These are phyloP conservation scores for Scolopax bukidnonensis DNA, from an alignment of 2,797 vertebrate genomes.

Conservation along the genomic window DNA sequence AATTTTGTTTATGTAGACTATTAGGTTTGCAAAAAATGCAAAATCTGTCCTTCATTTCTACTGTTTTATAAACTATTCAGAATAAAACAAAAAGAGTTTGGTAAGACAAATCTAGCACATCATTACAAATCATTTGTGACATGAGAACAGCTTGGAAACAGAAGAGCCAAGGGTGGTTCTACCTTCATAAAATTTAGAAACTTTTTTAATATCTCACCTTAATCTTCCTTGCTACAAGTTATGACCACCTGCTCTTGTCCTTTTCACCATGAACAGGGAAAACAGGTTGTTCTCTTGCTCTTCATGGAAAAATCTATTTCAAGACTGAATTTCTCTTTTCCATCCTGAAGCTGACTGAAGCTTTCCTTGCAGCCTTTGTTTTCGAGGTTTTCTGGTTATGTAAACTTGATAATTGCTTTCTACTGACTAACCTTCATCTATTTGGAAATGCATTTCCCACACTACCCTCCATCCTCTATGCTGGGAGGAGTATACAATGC, in stretches of 20 bases:
- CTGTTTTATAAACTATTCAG: background rate
- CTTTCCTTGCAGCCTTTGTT: background rate
- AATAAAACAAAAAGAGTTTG: background rate
- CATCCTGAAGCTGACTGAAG: background rate
- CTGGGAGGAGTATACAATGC: background rate
- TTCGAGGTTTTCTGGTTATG: background rate
- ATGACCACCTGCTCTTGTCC: background rate
- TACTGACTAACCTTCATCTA: background rate
- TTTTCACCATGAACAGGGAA: background rate
- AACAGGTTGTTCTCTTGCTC: background rate
- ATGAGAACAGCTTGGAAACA: background rate
- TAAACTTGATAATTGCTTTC: background rate
- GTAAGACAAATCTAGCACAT: background rate
- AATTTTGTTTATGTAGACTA: background rate
- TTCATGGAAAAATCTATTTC: background rate
- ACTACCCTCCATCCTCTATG: background rate
- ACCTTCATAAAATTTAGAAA: background rate
- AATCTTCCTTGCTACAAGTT: background rate
- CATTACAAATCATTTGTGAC: background rate
- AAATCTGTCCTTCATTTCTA: background rate
- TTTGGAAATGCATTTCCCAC: background rate
- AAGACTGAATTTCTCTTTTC: background rate
- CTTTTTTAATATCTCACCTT: background rate
- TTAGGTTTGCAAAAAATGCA: background rate
- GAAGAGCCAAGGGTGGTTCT: background rate